Evolutionary conservation across 2,797 vertebrate species (phyloP).

Genomic region (Siniperca scherzeri): DNA sequence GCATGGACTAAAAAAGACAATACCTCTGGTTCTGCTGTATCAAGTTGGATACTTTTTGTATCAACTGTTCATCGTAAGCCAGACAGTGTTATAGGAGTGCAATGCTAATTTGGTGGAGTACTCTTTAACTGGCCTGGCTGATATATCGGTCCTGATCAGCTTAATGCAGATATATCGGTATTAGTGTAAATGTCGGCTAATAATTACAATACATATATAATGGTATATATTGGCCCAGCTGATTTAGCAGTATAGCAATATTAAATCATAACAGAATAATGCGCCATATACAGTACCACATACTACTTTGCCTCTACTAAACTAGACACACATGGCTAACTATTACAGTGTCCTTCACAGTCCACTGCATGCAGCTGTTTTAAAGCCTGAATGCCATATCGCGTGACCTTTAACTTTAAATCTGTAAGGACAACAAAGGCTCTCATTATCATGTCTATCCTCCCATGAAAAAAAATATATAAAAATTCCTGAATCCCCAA

Average conservation of each 20-base stretch:
- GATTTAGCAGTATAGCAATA: neutral
- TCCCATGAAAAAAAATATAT: neutral
- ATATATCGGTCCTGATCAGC: neutral
- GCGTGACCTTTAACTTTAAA: slow-evolving; percentile 24
- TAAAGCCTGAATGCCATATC: neutral
- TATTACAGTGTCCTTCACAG: slow-evolving; percentile 3
- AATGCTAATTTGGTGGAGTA: neutral
- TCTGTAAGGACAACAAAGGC: slow-evolving; percentile 10
- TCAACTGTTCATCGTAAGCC: no score
- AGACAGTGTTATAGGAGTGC: no score
- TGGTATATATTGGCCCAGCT: neutral
- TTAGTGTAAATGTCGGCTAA: neutral
- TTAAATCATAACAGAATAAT: neutral
- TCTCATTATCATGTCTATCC: slow-evolving; percentile 7
- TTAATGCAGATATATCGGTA: neutral
- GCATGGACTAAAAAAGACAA: neutral
- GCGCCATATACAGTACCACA: neutral
- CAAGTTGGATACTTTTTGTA: no score
- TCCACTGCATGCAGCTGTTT: slow-evolving; percentile 20
- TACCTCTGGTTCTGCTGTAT: neutral
- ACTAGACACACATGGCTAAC: neutral
- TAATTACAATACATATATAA: no score
- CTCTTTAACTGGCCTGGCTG: neutral
- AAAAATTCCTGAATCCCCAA: neutral
- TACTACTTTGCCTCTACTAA: neutral